Percentiles rank a stretch among this genome's conserved stretches.
These are phyloP conservation scores for Uropsilus gracilis DNA, from an alignment of 2,113 vertebrate species.

Conservation along the genomic window DNA sequence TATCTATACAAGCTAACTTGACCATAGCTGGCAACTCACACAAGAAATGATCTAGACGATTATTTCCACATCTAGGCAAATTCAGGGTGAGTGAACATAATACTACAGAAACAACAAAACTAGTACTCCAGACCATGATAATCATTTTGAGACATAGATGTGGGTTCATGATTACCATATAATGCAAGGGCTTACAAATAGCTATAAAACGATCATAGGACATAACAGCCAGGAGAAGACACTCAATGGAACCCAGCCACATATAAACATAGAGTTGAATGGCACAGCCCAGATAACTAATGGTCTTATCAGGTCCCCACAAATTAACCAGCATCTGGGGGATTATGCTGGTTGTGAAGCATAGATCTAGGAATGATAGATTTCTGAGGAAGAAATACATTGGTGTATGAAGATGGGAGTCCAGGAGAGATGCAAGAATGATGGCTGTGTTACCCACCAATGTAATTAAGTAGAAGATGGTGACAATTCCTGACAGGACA, in stretches of 20 bases:
- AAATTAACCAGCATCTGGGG: slow-evolving; percentile 71
- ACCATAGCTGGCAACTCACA: slow-evolving; percentile 70
- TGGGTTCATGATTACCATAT: slow-evolving; percentile 56
- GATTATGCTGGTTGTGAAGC: slow-evolving; percentile 68
- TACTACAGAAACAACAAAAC: slow-evolving; percentile 30
- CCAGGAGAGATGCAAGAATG: slow-evolving; percentile 50
- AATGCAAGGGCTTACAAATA: slow-evolving; percentile 65
- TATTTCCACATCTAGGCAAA: slow-evolving; percentile 67
- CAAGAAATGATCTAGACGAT: slow-evolving; percentile 68
- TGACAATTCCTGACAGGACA: slow-evolving; percentile 54
- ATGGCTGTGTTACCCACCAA: slow-evolving; percentile 62
- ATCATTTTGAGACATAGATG: slow-evolving; percentile 49
- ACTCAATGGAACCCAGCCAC: slow-evolving; percentile 62
- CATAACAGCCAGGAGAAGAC: slow-evolving; percentile 68
- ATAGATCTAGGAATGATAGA: slow-evolving; percentile 67
- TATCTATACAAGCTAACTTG: slow-evolving; percentile 69
- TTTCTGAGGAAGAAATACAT: slow-evolving; percentile 76
- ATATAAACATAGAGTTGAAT: slow-evolving; percentile 59
- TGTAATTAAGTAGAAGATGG: slow-evolving; percentile 43
- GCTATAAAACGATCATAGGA: slow-evolving; percentile 65
- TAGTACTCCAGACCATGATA: slow-evolving; percentile 4
- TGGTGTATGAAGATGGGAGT: slow-evolving; percentile 58
- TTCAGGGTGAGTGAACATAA: slow-evolving; percentile 57
- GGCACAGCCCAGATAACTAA: slow-evolving; percentile 48
- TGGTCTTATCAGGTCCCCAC: slow-evolving; percentile 64